phyloP scores from a whole-genome alignment of 2,113 vertebrate species.

The Nycticorax nycticorax region DNA sequence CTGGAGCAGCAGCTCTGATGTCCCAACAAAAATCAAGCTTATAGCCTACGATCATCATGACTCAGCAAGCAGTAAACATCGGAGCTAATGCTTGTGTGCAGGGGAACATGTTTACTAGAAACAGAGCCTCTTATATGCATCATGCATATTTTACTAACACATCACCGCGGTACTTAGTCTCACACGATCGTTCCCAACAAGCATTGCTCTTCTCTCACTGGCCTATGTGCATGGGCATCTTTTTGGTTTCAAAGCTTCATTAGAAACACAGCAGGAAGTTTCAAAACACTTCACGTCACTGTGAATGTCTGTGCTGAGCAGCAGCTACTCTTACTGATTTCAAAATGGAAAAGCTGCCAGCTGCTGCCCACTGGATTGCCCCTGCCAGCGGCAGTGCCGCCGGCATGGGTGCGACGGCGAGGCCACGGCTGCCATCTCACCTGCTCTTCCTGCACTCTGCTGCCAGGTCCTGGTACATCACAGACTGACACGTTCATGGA shows the following conservation, averaged over 20 bases:
- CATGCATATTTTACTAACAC: neutral
- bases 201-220: neutral
- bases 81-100: neutral
- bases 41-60: neutral
- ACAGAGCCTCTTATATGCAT: neutral
- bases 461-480: neutral
- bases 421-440: neutral
- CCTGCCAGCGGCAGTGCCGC: neutral
- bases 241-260: neutral
- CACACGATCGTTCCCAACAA: neutral
- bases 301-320: neutral
- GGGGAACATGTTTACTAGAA: neutral
- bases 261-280: neutral
- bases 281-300: neutral
- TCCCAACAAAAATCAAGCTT: neutral
- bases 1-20: neutral
- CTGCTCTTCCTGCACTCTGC: neutral
- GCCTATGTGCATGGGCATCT: neutral
- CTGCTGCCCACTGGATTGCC: neutral
- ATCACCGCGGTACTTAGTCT: neutral
- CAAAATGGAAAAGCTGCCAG: neutral
- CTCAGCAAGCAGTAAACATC: neutral
- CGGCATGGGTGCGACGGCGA: accelerated
- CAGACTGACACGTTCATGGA: neutral
- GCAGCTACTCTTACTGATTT: neutral